phyloP scores from a whole-genome alignment of 2,888 invertebrate species.

The Tromatobia lineatoria region DNA sequence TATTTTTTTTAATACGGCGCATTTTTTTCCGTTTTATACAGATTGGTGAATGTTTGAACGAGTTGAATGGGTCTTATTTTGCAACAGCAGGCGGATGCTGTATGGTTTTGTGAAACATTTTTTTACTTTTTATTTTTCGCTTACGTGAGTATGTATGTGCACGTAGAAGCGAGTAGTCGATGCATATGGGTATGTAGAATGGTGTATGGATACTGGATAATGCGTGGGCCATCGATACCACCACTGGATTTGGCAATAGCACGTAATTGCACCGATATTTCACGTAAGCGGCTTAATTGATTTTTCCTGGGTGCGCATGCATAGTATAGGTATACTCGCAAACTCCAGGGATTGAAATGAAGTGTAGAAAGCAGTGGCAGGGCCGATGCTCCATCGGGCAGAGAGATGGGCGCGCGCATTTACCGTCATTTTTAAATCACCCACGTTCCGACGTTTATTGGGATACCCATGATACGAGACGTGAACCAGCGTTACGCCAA shows the following conservation, averaged over 20 bases:
- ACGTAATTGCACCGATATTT: constrained; percentile 83
- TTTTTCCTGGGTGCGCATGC: constrained; percentile 74
- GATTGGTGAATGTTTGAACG: constrained; percentile 1
- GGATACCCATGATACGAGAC: constrained; percentile 72
- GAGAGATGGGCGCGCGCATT: constrained; percentile 59
- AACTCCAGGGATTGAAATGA: constrained; percentile 5
- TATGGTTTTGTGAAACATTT: neutral
- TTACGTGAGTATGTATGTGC: constrained; percentile 5
- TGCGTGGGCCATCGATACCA: constrained; percentile 79
- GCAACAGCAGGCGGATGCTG: constrained; percentile 16
- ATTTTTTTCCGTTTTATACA: constrained; percentile 3
- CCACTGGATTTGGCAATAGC: constrained; percentile 82
- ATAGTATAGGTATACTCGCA: constrained; percentile 13
- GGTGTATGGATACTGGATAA: constrained; percentile 75
- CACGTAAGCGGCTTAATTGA: constrained; percentile 83
- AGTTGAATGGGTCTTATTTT: neutral
- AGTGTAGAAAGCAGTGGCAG: constrained; percentile 13
- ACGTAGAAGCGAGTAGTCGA: neutral
- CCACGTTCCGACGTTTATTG: constrained; percentile 77
- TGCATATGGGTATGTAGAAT: constrained; percentile 25
- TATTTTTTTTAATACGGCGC: neutral
- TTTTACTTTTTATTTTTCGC: constrained; percentile 30
- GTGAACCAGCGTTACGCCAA: constrained; percentile 20
- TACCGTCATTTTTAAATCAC: constrained; percentile 75
- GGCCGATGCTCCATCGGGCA: constrained; percentile 31